These are phyloP conservation scores for Notarius quadriscutis DNA, from an alignment of 2,113 vertebrate species.

Conservation along the genomic window DNA sequence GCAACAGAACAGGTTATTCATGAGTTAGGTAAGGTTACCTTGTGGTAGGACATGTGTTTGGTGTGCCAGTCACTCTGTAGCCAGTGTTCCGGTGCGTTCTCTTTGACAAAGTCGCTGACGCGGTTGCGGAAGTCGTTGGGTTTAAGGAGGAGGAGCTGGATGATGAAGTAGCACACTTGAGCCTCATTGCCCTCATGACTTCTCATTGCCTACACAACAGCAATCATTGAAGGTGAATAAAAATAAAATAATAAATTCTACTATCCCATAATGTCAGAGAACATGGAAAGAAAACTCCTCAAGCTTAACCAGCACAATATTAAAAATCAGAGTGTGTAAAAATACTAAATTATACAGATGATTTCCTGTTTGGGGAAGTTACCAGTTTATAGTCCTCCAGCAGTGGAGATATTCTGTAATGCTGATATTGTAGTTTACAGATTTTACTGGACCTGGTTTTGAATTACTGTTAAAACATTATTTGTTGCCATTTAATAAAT, in stretches of 20 bases:
- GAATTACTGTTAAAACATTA: too few species aligned
- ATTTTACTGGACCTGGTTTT: not conserved
- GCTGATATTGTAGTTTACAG: not conserved
- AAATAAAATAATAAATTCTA: not conserved
- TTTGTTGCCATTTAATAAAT: not conserved
- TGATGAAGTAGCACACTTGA: conserved; percentile 99
- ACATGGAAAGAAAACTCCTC: not conserved
- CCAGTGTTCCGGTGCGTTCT: conserved; percentile 98
- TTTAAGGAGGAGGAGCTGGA: conserved; percentile 94
- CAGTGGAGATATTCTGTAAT: not conserved
- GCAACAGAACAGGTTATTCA: not conserved
- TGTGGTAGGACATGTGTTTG: conserved; percentile 98
- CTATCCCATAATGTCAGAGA: not conserved
- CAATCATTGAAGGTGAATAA: not conserved
- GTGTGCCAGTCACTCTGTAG: conserved; percentile 99
- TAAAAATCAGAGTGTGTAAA: not conserved
- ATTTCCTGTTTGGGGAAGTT: not conserved
- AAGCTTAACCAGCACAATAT: not conserved
- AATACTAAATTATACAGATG: not conserved
- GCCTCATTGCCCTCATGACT: conserved; percentile 99
- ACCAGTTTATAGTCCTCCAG: not conserved
- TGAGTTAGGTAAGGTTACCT: conserved; percentile 70
- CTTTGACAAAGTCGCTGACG: conserved; percentile 97
- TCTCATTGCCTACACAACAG: conserved; percentile 85
- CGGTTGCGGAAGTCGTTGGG: conserved; percentile 98